phyloP scores from a whole-genome alignment of 2,113 vertebrate genomes.

The Chaetops frenatus region DNA sequence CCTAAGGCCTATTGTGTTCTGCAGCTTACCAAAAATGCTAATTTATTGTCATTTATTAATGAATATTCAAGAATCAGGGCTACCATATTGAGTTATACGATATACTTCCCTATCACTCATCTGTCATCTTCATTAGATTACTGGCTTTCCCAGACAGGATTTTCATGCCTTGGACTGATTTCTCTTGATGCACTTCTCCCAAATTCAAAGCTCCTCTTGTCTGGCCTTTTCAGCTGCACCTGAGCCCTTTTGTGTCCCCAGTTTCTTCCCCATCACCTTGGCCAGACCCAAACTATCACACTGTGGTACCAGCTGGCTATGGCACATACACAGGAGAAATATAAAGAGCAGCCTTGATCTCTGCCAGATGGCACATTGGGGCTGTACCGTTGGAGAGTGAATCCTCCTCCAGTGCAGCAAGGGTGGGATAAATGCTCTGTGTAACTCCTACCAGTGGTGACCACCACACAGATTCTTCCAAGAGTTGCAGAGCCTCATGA shows the following conservation, averaged over 20 bases:
- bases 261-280: rapidly evolving
- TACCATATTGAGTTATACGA: neutral
- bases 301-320: neutral
- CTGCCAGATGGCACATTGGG: neutral
- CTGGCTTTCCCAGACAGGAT: neutral
- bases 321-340: neutral
- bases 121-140: neutral
- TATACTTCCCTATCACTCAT: neutral
- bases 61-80: neutral
- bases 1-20: neutral
- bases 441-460: neutral
- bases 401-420: rapidly evolving
- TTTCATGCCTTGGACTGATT: neutral
- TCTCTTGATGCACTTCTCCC: neutral
- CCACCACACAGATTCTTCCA: neutral
- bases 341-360: neutral
- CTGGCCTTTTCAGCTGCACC: neutral
- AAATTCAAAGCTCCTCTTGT: neutral
- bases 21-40: neutral
- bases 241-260: neutral
- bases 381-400: rapidly evolving
- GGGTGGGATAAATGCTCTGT: neutral
- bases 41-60: neutral
- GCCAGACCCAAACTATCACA: neutral
- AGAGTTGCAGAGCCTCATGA: neutral